phyloP scores from a whole-genome alignment of 2,888 invertebrate genomes.

The Pycnomerus fuliginosus region DNA sequence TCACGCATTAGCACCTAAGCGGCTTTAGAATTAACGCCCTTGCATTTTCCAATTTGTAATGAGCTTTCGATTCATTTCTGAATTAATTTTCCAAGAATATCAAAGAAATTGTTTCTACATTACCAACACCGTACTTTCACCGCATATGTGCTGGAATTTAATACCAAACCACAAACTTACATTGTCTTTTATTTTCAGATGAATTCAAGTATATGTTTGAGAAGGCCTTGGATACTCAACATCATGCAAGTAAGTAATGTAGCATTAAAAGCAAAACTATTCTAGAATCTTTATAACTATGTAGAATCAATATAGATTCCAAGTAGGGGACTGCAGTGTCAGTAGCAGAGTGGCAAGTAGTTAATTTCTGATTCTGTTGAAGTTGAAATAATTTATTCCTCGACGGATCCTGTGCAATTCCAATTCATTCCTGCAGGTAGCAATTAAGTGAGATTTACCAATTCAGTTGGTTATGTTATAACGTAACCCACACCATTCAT shows the following conservation, averaged over 20 bases:
- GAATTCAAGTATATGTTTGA: constrained; percentile 23
- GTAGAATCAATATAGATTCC: no score
- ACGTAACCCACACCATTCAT: constrained; percentile 11
- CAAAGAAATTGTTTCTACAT: constrained; percentile 1
- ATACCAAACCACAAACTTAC: constrained; percentile 2
- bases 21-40: constrained; percentile 17
- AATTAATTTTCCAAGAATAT: neutral
- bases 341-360: no score
- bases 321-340: no score
- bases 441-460: constrained; percentile 21
- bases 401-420: no score
- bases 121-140: no score
- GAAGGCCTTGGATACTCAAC: constrained; percentile 26
- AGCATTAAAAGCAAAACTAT: no score
- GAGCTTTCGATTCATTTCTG: constrained; percentile 10
- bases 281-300: no score
- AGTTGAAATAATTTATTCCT: no score
- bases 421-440: no score
- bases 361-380: no score
- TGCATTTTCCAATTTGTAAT: constrained; percentile 9
- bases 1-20: constrained; percentile 16
- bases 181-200: constrained; percentile 32
- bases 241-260: constrained; percentile 33
- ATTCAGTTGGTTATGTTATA: constrained; percentile 20
- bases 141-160: no score